A percentile compares a stretch with the other conserved stretches of the same genome.
phyloP scores from a whole-genome alignment of 2,113 vertebrate genomes.

The Nyctereutes procyonoides region DNA sequence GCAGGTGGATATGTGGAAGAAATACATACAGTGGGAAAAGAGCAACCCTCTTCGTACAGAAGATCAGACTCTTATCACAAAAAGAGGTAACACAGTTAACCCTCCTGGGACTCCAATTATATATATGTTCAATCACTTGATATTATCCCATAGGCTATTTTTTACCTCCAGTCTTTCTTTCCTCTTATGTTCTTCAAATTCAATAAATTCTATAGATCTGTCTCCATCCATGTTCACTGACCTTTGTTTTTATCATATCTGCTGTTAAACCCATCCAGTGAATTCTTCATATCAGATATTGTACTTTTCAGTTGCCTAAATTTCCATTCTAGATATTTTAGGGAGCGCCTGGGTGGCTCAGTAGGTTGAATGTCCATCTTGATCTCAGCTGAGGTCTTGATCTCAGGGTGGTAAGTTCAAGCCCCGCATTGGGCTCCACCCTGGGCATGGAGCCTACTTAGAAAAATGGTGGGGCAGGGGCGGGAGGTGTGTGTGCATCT shows the following conservation, averaged over 20 bases:
- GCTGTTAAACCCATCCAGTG: background rate
- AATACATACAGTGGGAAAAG: constrained; percentile 99
- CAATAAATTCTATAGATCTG: constrained; percentile 14
- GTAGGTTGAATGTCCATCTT: background rate
- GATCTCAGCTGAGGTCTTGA: background rate
- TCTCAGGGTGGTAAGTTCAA: background rate
- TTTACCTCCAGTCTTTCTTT: background rate
- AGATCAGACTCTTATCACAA: constrained; percentile 99
- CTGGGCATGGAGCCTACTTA: background rate
- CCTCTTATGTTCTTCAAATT: constrained; percentile 20
- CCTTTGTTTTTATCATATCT: constrained; percentile 52
- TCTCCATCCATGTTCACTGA: constrained; percentile 14
- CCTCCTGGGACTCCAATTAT: background rate
- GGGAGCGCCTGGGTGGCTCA: background rate
- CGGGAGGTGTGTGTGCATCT: no score
- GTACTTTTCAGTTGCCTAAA: constrained; percentile 35
- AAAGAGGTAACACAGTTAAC: constrained; percentile 91
- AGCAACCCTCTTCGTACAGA: constrained; percentile 98
- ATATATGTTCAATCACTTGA: background rate
- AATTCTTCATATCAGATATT: constrained; percentile 55
- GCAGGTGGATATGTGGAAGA: constrained; percentile 99
- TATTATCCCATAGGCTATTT: background rate
- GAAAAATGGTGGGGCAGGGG: no score
- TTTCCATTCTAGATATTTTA: constrained; percentile 17
- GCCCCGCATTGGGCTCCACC: background rate